These are phyloP conservation scores for Ursus arctos DNA, from an alignment of 2,113 vertebrate species.

Conservation along the genomic window DNA sequence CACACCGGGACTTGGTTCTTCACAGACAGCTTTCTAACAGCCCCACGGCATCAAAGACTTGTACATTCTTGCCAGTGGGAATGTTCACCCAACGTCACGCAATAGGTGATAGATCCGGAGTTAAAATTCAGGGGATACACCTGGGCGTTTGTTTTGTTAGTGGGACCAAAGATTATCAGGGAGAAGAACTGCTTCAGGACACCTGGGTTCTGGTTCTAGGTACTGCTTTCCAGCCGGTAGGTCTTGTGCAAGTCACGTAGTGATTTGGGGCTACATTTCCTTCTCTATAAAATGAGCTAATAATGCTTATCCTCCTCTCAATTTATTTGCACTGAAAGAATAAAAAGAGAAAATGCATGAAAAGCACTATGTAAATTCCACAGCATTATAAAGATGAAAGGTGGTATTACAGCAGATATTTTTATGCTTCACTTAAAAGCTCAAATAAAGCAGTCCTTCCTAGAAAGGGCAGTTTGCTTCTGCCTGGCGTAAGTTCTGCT, in stretches of 20 bases:
- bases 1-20: background rate
- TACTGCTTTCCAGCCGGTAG: background rate
- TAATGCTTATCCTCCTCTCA: background rate
- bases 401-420: background rate
- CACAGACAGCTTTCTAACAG: fast-evolving
- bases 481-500: background rate
- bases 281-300: background rate
- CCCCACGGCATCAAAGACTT: background rate
- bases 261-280: background rate
- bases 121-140: background rate
- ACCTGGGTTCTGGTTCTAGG: fast-evolving
- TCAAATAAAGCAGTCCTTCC: background rate
- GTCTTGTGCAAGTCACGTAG: fast-evolving
- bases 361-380: background rate
- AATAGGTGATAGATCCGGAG: too few relatives aligned
- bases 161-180: background rate
- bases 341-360: background rate
- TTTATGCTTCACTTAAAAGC: background rate
- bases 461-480: background rate
- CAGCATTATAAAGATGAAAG: background rate
- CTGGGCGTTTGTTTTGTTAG: background rate
- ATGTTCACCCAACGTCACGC: fast-evolving
- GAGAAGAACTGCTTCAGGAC: background rate
- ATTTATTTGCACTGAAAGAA: background rate
- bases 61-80: background rate